Evolutionary conservation across 2,113 vertebrate genomes (phyloP).

Genomic region (Sarotherodon lohbergeri): DNA sequence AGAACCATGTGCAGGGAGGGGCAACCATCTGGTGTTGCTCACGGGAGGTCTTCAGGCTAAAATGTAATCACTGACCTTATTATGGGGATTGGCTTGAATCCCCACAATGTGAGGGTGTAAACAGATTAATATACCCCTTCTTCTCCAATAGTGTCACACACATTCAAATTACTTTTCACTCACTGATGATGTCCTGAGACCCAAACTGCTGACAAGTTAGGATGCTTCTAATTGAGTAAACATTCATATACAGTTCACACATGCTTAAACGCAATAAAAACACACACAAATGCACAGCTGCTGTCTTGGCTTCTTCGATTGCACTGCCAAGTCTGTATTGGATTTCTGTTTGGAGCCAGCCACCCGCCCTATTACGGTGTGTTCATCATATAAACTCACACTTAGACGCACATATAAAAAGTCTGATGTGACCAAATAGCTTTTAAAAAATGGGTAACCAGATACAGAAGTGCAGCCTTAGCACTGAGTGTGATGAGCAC

Average conservation of each 20-base stretch:
- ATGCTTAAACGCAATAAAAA: neutral
- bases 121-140: neutral
- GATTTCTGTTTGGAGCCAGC: constrained; percentile 21
- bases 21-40: neutral
- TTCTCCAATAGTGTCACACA: neutral
- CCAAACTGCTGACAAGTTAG: neutral
- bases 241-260: neutral
- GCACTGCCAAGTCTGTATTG: constrained; percentile 18
- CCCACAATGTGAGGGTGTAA: neutral
- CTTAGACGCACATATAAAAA: neutral
- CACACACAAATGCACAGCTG: neutral
- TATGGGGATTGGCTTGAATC: neutral
- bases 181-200: neutral
- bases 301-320: constrained; percentile 9
- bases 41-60: neutral
- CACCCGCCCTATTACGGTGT: neutral
- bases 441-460: neutral
- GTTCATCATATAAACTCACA: neutral
- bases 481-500: neutral
- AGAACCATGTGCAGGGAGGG: neutral
- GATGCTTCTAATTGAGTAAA: neutral
- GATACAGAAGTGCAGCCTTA: neutral
- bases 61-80: neutral
- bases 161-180: neutral
- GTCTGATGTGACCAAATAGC: neutral